Percentiles rank a stretch among this genome's conserved stretches.
Conservation (phyloP, 2,797 vertebrate genomes). For the Mus spretus region DNA sequence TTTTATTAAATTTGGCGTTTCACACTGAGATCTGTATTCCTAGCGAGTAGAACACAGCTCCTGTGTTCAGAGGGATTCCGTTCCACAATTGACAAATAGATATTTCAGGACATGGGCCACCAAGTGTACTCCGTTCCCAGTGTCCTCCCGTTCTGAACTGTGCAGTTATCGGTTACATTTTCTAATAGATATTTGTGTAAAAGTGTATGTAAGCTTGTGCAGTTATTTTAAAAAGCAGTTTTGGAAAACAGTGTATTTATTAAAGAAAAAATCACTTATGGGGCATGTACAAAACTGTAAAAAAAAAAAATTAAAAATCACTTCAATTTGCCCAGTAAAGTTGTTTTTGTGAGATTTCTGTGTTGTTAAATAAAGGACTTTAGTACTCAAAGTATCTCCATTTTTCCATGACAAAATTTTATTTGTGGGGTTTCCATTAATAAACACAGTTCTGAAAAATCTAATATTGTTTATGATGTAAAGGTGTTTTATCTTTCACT, state of each 20-base stretch:
- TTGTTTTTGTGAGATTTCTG: constrained; percentile 94
- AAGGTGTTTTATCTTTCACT: constrained; percentile 66
- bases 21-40: constrained; percentile 91
- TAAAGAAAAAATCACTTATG: constrained; percentile 90
- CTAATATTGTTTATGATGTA: constrained; percentile 73
- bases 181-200: constrained; percentile 93
- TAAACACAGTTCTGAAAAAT: constrained; percentile 78
- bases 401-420: constrained; percentile 89
- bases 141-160: constrained; percentile 91
- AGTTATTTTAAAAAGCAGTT: constrained; percentile 92
- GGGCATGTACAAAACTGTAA: constrained; percentile 94
- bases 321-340: constrained; percentile 92
- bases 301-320: constrained; percentile 86
- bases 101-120: constrained; percentile 87
- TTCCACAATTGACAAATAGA: constrained; percentile 88
- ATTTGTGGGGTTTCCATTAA: constrained; percentile 87
- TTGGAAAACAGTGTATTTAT: constrained; percentile 94
- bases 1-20: constrained; percentile 92
- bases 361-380: constrained; percentile 94
- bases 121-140: constrained; percentile 89
- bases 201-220: constrained; percentile 94
- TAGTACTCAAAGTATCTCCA: constrained; percentile 92
- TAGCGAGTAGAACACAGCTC: constrained; percentile 90
- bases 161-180: constrained; percentile 93
- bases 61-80: constrained; percentile 87